Conservation (phyloP, 2,797 vertebrate genomes). For the Danio aesculapii region DNA sequence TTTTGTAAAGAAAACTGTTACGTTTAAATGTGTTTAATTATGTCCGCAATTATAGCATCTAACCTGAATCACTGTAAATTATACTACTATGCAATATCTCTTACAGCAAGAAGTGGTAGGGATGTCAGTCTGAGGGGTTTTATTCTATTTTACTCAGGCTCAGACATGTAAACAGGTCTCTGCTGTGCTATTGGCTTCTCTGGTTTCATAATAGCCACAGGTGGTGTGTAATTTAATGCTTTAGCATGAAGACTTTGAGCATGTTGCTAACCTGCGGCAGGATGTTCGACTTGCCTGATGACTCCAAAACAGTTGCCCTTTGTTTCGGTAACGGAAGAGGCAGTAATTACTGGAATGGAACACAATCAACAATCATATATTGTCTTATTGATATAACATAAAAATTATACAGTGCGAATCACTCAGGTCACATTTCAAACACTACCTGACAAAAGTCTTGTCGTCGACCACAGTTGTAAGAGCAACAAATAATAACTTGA, state of each 20-base stretch:
- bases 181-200: constrained; percentile 12
- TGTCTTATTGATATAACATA: background rate
- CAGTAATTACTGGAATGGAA: background rate
- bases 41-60: constrained; percentile 36
- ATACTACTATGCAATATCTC: constrained; percentile 26
- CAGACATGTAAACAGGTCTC: constrained; percentile 39
- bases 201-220: constrained; percentile 43
- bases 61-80: background rate
- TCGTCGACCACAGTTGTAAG: too few relatives aligned
- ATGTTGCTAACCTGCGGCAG: constrained; percentile 4
- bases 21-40: too few relatives aligned
- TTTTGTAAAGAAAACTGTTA: too few relatives aligned
- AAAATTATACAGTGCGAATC: too few relatives aligned
- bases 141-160: constrained; percentile 5
- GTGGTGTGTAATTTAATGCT: constrained; percentile 37
- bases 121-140: background rate
- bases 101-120: constrained; percentile 11
- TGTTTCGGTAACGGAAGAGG: background rate
- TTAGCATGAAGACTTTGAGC: constrained; percentile 3
- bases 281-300: background rate
- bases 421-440: too few relatives aligned
- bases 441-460: too few relatives aligned
- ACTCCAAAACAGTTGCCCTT: constrained; percentile 19
- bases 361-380: background rate
- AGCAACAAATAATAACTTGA: too few relatives aligned